A percentile compares a stretch with the other conserved stretches of the same genome.
Evolutionary conservation across 2,113 vertebrate species (phyloP).

Genomic region (Mesitornis unicolor): DNA sequence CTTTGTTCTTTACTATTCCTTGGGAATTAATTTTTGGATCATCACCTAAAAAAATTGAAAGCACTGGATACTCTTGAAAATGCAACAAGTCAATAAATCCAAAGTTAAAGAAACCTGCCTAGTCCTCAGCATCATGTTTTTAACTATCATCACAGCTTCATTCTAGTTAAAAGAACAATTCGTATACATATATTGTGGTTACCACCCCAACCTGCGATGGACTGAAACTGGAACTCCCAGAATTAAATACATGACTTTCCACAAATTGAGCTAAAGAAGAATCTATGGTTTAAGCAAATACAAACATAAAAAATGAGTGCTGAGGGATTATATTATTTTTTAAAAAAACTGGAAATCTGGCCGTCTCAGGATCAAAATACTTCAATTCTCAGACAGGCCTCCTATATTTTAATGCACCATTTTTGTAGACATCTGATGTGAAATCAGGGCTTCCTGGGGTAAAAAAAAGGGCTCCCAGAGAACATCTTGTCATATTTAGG

Average conservation of each 20-base stretch:
- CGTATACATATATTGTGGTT: fast-evolving
- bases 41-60: background rate
- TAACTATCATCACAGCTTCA: background rate
- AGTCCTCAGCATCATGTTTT: background rate
- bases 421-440: background rate
- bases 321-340: background rate
- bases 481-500: background rate
- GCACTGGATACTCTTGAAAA: background rate
- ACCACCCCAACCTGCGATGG: background rate
- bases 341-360: background rate
- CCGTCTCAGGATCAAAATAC: background rate
- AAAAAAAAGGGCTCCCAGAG: background rate
- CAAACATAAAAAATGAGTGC: background rate
- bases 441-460: background rate
- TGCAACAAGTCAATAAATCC: background rate
- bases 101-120: background rate
- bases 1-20: fast-evolving
- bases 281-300: background rate
- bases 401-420: background rate
- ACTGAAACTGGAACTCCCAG: background rate
- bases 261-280: background rate
- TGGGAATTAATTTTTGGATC: background rate
- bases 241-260: background rate
- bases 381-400: background rate
- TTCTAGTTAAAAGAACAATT: background rate